Evolutionary conservation across 2,888 invertebrate genomes (phyloP).

Genomic region (Tubiluchus corallicola): DNA sequence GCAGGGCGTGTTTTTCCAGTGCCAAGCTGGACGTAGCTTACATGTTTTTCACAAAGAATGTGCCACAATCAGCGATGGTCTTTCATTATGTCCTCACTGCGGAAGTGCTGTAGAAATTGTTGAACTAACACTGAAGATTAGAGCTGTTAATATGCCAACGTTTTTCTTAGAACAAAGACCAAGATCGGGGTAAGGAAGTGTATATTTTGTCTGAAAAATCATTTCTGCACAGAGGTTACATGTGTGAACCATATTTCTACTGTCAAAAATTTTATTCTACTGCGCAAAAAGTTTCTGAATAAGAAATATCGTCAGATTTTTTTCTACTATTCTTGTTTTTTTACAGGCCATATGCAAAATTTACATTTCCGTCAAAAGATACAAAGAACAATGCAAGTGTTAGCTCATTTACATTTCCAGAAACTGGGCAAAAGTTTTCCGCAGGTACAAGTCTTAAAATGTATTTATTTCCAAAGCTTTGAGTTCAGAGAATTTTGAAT

Average conservation of each 20-base stretch:
- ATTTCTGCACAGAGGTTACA: too few species aligned
- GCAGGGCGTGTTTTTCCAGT: slow-evolving; percentile 64
- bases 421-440: slow-evolving; percentile 16
- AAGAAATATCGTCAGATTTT: too few species aligned
- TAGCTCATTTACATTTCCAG: slow-evolving; percentile 13
- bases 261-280: too few species aligned
- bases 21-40: slow-evolving; percentile 36
- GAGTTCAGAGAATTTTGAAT: too few species aligned
- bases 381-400: slow-evolving; percentile 8
- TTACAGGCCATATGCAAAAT: slow-evolving; percentile 37
- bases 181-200: too few species aligned
- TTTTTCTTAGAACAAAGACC: slow-evolving; percentile 40
- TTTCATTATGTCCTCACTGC: slow-evolving; percentile 51
- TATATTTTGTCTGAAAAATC: too few species aligned
- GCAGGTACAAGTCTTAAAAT: slow-evolving; percentile 15
- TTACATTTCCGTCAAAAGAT: slow-evolving; percentile 31
- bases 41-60: slow-evolving; percentile 72
- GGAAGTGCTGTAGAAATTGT: slow-evolving; percentile 38
- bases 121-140: slow-evolving; percentile 43
- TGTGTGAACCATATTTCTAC: too few species aligned
- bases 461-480: too few species aligned
- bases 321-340: too few species aligned
- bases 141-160: slow-evolving; percentile 41
- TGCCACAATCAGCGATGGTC: slow-evolving; percentile 34
- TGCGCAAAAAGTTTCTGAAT: too few species aligned